Evolutionary conservation across 1,140 invertebrate species (phyloP), one percentile per base, ranked within the genome.

Genomic region (Heliconius melpomene): DNA sequence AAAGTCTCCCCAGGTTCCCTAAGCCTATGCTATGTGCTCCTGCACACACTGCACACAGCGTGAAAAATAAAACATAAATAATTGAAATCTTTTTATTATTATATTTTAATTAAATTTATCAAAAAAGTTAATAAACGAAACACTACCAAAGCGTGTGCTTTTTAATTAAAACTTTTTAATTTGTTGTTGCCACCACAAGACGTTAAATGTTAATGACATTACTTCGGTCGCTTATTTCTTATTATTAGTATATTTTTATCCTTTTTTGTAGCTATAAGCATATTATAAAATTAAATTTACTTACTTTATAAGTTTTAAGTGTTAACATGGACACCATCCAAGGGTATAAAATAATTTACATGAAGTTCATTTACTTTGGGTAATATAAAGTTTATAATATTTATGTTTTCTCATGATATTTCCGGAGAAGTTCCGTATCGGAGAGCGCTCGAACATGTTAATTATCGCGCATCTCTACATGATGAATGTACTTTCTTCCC

Each of bases 401-500:
- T 66, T 66, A 18, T 29, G 60, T 66, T 66, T 66, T 66, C 60
- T 66, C 60, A 16, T 26, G 26, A 26, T 66, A 66, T 66, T 66
- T 66, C 11, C 60, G 60, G 23, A 29, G 60, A 29, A 66, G 60
- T 66, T 66, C 26, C 60, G 26, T 66, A 66, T 66, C 60, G 26
- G 36, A 29, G 20, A 75, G 11, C 73, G 57, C 20, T 23, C 71
- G 60, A 80, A 72, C 66, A 80, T 80, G 79, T 80, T 80, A 76
- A 80, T 80, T 80, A 80, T 80, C 74, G 60, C 23, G 66, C 73
- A 78, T 81, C 80, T 54, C 38, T 32, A 52, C 75, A 57, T 82
- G 79, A 82, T 79, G 72, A 82, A 82, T 82, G 81, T 82, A 71
- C 77, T 82, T 82, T 82, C 81, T 82, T 79, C 71, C 36, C 46